Base-by-base conservation (phyloP, 2,888 invertebrate genomes). In the Myathropa florea region DNA sequence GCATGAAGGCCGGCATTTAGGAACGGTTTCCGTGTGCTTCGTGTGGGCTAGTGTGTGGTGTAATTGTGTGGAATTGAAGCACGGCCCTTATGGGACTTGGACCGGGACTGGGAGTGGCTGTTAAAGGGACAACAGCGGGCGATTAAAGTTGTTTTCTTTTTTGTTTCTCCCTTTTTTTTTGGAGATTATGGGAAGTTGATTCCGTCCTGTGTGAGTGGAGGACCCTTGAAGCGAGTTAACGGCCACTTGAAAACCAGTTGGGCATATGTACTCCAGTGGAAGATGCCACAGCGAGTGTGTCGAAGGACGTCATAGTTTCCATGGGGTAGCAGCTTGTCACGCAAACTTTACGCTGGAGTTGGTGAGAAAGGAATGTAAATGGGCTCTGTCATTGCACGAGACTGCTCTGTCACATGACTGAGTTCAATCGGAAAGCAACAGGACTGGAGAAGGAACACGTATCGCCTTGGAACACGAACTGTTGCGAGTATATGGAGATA, bases 111-210 rank as follows among this genome's bases (percentile, higher is more conserved):
- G 33, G 12, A 84, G 71, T 73, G 73, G 75, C 75, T 61, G 78
- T 71, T 79, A 83, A 86, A 75, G 65, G 65, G 78, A 68, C 78
- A 77, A 68, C 85, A 77, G 72, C 63, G 36, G 59, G 63, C 60
- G 60, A 33, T 71, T 71, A 59, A 64, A 53, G 21, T 53, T 73
- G 24, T 24, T 23, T 57, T 57, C 57, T 23, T 12, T 9, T 14
- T 12, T 57, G 3, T 57, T 57, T 46, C 18, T 18, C 18, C 18
- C 4, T 7, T 36, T 67, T 68, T 72, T 63, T 28, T 57, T 26
- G 39, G 26, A 33, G 65, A 76, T 76, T 36, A 39, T 39, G 39
- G 7, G 18, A 18, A 18, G 46, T 18, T 18, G 46, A 46, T 7
- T 4, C 18, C 7, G 46, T 46, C 46, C 46, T 18, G 46, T 46